phyloP scores from a whole-genome alignment of 53 echinoderm and acorn worm species.

The Mesocentrotus franciscanus region DNA sequence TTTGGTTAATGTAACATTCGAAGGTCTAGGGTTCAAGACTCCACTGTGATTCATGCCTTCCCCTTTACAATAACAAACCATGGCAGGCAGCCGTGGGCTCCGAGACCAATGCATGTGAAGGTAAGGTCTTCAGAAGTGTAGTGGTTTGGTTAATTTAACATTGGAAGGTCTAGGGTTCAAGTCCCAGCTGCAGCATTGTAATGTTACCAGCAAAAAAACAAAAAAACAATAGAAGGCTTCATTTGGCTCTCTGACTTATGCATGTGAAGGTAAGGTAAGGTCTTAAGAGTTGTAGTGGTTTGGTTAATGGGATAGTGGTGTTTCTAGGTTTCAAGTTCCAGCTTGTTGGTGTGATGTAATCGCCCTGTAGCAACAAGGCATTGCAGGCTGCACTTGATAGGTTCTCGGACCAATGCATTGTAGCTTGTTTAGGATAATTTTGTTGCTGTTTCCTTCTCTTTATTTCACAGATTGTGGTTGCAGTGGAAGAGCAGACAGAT shows the following conservation, averaged over 20 bases:
- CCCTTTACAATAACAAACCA: not conserved
- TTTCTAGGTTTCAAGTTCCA: not conserved
- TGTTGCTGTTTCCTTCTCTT: not conserved
- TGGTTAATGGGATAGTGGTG: not conserved
- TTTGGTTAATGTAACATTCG: not conserved
- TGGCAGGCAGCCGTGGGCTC: constrained; percentile 60
- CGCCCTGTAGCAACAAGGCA: not conserved
- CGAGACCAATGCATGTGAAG: constrained; percentile 83
- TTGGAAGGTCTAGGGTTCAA: not conserved
- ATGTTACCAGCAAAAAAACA: too few species aligned
- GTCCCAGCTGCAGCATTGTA: not conserved
- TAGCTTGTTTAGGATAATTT: too few species aligned
- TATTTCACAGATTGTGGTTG: constrained; percentile 87
- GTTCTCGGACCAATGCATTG: constrained; percentile 71
- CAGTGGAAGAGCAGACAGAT: constrained; percentile 74
- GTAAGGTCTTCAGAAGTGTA: constrained; percentile 45
- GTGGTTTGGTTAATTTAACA: not conserved
- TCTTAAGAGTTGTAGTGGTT: not conserved
- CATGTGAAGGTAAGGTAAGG: constrained; percentile 90
- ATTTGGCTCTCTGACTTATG: constrained; percentile 67
- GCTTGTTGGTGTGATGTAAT: not conserved
- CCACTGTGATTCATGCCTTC: too few species aligned
- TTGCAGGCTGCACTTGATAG: constrained; percentile 45
- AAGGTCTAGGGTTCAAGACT: not conserved
- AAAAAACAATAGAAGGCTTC: constrained; percentile 38